These are phyloP conservation scores for Tenthredo scrophulariae DNA, from an alignment of 2,888 invertebrate genomes.

Conservation along the genomic window DNA sequence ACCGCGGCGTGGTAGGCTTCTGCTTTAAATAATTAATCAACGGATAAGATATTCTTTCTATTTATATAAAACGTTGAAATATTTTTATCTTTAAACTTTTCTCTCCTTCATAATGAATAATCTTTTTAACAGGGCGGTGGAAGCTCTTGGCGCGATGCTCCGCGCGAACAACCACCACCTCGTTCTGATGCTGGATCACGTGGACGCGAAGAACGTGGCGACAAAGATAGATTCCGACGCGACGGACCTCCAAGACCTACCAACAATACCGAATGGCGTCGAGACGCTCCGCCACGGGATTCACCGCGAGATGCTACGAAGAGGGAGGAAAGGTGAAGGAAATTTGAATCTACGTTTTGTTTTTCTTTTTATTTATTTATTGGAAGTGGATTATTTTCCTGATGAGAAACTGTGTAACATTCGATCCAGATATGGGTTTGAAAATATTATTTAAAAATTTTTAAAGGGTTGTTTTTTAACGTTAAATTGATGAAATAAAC, in stretches of 20 bases:
- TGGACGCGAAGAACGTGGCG: slow-evolving; percentile 68
- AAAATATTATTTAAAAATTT: not conserved
- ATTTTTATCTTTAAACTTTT: not conserved
- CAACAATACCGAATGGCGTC: slow-evolving; percentile 63
- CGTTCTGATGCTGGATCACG: slow-evolving; percentile 57
- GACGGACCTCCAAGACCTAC: slow-evolving; percentile 68
- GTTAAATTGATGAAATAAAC: slow-evolving; percentile 18
- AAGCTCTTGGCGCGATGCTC: slow-evolving; percentile 63
- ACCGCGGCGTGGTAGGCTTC: slow-evolving; percentile 56
- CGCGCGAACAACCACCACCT: slow-evolving; percentile 58
- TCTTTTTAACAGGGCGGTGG: slow-evolving; percentile 58
- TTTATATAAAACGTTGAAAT: not conserved
- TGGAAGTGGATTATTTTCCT: not conserved
- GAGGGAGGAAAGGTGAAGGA: slow-evolving; percentile 55
- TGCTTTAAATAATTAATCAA: not conserved
- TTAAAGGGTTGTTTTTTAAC: not conserved
- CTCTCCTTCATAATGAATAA: not conserved
- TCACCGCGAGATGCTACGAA: slow-evolving; percentile 42
- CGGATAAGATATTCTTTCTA: not conserved
- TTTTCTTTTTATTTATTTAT: not conserved
- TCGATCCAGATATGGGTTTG: not conserved
- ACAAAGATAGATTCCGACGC: slow-evolving; percentile 72
- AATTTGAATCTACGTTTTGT: not conserved
- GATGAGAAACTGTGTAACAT: not conserved
- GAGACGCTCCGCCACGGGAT: slow-evolving; percentile 56